Evolutionary conservation across 2,113 vertebrate genomes (phyloP).

Genomic region (Agapornis roseicollis): DNA sequence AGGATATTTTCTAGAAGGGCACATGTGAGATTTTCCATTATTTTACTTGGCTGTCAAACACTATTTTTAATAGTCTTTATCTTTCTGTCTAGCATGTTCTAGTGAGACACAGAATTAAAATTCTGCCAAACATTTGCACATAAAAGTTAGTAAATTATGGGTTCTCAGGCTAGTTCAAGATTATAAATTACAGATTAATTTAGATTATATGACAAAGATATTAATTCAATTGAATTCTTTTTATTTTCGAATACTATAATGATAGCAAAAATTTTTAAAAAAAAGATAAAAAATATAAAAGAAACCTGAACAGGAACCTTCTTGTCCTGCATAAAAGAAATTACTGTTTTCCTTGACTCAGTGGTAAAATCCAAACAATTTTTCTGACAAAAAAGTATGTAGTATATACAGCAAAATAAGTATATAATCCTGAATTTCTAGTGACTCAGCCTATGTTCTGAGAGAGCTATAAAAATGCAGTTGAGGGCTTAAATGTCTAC

Average conservation of each 20-base stretch:
- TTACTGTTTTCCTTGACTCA: not conserved
- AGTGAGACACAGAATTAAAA: not conserved
- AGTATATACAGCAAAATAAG: not conserved
- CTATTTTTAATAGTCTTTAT: not conserved
- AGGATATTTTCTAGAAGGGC: not conserved
- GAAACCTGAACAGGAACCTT: not conserved
- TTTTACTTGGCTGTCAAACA: not conserved
- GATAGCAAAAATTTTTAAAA: not conserved
- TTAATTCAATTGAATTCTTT: not conserved
- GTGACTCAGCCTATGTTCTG: not conserved
- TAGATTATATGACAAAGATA: not conserved
- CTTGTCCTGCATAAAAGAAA: not conserved
- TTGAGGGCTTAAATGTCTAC: not conserved
- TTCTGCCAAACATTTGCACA: not conserved
- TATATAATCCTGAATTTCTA: not conserved
- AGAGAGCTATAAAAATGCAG: not conserved
- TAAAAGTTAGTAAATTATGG: not conserved
- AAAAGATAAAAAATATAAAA: not conserved
- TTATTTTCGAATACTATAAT: not conserved
- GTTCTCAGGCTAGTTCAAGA: not conserved
- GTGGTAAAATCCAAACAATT: not conserved
- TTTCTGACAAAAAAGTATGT: not conserved
- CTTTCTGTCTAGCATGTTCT: not conserved
- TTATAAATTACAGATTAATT: not conserved
- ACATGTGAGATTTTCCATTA: rapidly evolving